Evolutionary conservation across 2,888 invertebrate species (phyloP).

Genomic region (Syrista parreyssii): DNA sequence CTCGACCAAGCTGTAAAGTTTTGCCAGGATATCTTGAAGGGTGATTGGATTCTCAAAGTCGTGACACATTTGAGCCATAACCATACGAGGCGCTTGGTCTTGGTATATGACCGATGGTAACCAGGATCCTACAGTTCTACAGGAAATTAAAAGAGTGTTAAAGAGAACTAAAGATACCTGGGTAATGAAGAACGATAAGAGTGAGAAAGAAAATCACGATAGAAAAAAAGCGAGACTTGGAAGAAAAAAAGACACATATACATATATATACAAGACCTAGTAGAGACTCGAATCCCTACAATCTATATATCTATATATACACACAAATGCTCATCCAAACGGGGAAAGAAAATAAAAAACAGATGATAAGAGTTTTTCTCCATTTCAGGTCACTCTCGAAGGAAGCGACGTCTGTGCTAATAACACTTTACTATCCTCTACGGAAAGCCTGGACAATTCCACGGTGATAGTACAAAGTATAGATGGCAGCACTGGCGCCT

Average conservation of each 20-base stretch:
- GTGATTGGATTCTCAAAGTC: not conserved
- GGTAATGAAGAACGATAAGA: not conserved
- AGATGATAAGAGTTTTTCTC: constrained; percentile 6
- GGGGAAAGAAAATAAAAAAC: not conserved
- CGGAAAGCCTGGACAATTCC: constrained; percentile 46
- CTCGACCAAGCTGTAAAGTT: not conserved
- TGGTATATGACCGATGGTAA: not conserved
- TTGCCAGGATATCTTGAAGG: not conserved
- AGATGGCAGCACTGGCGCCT: constrained; percentile 39
- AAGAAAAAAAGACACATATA: not conserved
- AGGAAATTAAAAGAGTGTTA: not conserved
- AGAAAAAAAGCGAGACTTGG: not conserved
- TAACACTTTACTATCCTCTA: constrained; percentile 29
- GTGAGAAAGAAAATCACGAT: not conserved
- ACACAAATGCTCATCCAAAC: not conserved
- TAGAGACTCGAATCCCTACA: not conserved
- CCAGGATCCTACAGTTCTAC: not conserved
- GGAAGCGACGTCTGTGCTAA: constrained; percentile 46
- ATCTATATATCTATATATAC: not conserved
- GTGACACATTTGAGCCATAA: not conserved
- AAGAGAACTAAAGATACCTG: not conserved
- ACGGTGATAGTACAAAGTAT: constrained; percentile 49
- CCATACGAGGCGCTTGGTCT: not conserved
- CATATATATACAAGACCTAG: not conserved
- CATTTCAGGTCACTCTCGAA: constrained; percentile 47